A percentile compares a stretch with the other conserved stretches of the same genome.
Conservation (phyloP, 2,888 invertebrate species). For the Campoletis raptor region DNA sequence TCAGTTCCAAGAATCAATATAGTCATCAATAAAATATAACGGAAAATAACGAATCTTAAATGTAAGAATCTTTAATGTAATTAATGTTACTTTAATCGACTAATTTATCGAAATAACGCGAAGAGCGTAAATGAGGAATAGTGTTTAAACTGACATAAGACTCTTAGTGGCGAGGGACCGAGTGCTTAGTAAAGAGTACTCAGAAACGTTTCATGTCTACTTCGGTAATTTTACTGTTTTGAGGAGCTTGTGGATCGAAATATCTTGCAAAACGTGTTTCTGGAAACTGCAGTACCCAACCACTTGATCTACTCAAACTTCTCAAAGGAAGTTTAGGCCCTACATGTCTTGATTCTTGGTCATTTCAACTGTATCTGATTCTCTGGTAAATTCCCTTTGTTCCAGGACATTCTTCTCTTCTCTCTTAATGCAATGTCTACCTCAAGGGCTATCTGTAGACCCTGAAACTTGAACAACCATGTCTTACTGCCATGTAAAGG, state of each 20-base stretch:
- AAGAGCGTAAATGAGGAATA: constrained; percentile 2
- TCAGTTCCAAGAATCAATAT: too few relatives aligned
- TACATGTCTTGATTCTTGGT: background rate
- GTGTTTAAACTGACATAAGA: constrained; percentile 21
- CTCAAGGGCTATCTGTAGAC: constrained; percentile 16
- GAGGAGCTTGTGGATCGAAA: constrained; percentile 42
- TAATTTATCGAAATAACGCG: background rate
- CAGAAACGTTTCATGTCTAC: constrained; percentile 53
- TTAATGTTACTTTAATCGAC: too few relatives aligned
- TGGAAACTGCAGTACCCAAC: constrained; percentile 33
- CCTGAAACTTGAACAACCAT: constrained; percentile 40
- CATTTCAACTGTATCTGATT: constrained; percentile 24
- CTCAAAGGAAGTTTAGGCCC: constrained; percentile 40
- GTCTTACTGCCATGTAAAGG: constrained; percentile 11
- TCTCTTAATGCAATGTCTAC: background rate
- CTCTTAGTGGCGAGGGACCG: constrained; percentile 36
- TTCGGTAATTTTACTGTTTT: constrained; percentile 48
- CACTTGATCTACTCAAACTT: constrained; percentile 54
- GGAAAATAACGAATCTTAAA: too few relatives aligned
- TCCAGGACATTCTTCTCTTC: background rate
- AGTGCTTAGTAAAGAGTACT: constrained; percentile 51
- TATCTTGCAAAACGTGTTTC: constrained; percentile 63
- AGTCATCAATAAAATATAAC: too few relatives aligned
- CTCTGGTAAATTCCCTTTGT: constrained; percentile 48
- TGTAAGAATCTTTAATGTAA: too few relatives aligned